Evolutionary conservation across 1,140 invertebrate species (phyloP).

Genomic region (Acromyrmex charruanus): DNA sequence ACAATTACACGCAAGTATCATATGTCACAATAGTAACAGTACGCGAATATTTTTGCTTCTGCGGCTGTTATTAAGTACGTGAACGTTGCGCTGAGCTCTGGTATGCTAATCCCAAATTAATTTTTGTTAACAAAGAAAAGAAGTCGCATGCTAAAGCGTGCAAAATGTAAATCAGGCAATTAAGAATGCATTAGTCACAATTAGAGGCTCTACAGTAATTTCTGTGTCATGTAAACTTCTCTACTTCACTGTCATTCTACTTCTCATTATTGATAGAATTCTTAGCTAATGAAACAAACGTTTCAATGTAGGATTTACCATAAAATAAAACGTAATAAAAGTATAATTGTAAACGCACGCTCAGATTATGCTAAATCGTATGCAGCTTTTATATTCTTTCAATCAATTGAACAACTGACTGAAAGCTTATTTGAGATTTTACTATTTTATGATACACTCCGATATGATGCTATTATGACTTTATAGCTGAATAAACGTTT

Average conservation of each 20-base stretch:
- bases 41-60: conserved; percentile 15
- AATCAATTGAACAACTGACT: background rate
- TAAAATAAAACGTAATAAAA: conserved; percentile 23
- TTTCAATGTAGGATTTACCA: background rate
- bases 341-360: conserved; percentile 1
- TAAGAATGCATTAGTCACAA: conserved; percentile 66
- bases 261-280: conserved; percentile 3
- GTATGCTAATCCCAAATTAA: conserved; percentile 58
- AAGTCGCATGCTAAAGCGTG: conserved; percentile 6
- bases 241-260: background rate
- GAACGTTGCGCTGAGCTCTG: conserved; percentile 5
- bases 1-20: conserved; percentile 14
- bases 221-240: conserved; percentile 7
- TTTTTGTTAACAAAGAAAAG: conserved; percentile 42
- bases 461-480: conserved; percentile 45
- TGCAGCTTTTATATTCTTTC: conserved; percentile 2
- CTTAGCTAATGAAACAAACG: background rate
- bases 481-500: conserved; percentile 49
- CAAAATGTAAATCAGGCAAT: conserved; percentile 65
- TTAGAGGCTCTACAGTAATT: conserved; percentile 58
- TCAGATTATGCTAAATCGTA: background rate
- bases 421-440: conserved; percentile 37
- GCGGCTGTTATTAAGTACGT: conserved; percentile 25
- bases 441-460: conserved; percentile 12
- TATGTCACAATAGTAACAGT: conserved; percentile 26